Percentiles rank a stretch among this genome's conserved stretches.
Conservation (phyloP, 2,113 vertebrate species). For the Onychorhynchus coronatus region DNA sequence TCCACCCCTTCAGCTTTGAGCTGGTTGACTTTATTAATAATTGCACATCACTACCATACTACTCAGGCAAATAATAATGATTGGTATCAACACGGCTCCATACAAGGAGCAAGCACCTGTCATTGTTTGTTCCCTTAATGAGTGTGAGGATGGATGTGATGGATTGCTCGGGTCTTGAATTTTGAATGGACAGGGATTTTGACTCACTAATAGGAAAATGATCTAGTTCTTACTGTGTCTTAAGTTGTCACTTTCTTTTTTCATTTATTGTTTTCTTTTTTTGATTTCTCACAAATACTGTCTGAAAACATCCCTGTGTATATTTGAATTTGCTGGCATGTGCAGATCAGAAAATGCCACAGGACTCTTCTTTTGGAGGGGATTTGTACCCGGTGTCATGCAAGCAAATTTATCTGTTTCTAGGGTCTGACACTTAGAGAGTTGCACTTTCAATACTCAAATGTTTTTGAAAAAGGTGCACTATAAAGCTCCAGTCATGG, state of each 20-base stretch:
- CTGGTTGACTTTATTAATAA: background rate
- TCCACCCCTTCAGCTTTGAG: background rate
- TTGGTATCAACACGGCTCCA: rapidly evolving
- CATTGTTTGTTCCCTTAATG: background rate
- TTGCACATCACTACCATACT: rapidly evolving
- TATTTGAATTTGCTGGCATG: background rate
- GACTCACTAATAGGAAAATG: background rate
- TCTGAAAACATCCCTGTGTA: background rate
- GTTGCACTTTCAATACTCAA: background rate
- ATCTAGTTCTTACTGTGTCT: background rate
- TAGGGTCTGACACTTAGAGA: background rate
- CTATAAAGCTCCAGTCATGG: background rate
- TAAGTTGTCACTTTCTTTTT: background rate
- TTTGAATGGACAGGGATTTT: background rate
- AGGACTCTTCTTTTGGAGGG: background rate
- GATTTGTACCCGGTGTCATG: background rate
- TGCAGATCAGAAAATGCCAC: background rate
- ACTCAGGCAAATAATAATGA: background rate
- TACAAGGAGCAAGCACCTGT: background rate
- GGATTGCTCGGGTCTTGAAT: background rate
- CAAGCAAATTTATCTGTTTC: background rate
- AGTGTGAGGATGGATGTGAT: background rate
- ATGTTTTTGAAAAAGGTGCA: background rate
- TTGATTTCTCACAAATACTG: background rate
- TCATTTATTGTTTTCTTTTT: background rate